phyloP scores from a whole-genome alignment of 2,113 vertebrate genomes.

The Chaenocephalus aceratus region DNA sequence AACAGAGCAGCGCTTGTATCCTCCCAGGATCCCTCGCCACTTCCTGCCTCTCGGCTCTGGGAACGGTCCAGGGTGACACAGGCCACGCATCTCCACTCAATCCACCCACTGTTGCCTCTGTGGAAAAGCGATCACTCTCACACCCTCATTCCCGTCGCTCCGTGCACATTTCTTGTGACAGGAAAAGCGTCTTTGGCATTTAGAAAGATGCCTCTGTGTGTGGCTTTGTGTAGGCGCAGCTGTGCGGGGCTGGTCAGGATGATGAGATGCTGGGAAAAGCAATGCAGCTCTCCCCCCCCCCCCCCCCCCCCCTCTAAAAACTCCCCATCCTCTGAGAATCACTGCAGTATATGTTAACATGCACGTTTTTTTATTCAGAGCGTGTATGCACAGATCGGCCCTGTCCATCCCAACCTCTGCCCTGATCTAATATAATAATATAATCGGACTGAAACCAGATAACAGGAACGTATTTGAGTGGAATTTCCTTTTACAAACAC shows the following conservation, averaged over 20 bases:
- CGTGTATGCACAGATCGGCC: background rate
- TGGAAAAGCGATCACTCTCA: slow-evolving; percentile 56
- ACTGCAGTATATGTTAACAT: slow-evolving; percentile 27
- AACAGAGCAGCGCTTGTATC: slow-evolving; percentile 82
- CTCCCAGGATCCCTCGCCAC: slow-evolving; percentile 70
- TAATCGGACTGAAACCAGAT: slow-evolving; percentile 13
- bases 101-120: slow-evolving; percentile 79
- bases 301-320: background rate
- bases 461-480: slow-evolving; percentile 7
- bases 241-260: slow-evolving; percentile 60
- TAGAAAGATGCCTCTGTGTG: slow-evolving; percentile 70
- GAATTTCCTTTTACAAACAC: background rate
- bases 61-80: slow-evolving; percentile 77
- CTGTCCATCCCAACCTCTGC: background rate
- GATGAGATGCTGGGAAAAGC: slow-evolving; percentile 67
- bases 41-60: slow-evolving; percentile 81
- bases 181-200: slow-evolving; percentile 75
- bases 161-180: slow-evolving; percentile 52
- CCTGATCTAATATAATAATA: background rate
- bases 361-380: slow-evolving; percentile 24
- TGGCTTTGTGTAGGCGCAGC: slow-evolving; percentile 77
- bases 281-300: slow-evolving; percentile 21
- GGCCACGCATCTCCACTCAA: slow-evolving; percentile 81
- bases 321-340: slow-evolving; percentile 43
- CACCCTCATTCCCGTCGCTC: slow-evolving; percentile 61